Base-by-base conservation (phyloP, 92 coral and sea anemone genomes). In the Siderastrea radians region DNA sequence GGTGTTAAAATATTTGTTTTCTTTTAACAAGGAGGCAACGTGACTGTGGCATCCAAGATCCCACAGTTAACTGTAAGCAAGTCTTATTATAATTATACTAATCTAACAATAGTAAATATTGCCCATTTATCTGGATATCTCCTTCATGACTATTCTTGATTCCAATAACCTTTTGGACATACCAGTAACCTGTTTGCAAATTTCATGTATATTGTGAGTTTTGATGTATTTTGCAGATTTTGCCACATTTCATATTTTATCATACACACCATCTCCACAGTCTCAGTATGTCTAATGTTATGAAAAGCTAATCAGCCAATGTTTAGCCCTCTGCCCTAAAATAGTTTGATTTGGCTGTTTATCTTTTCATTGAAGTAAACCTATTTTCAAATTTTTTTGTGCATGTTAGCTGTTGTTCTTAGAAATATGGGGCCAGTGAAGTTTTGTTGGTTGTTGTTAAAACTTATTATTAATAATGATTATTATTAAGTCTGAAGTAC, bases 291-390 rank as follows among this genome's bases (percentile, higher is more conserved):
- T 61, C 13, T 14, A 26, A 5, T 58, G 50, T 19, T 16, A 47
- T 76, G 68, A 46, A 61, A 78, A 78, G 82, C 66, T 78, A 61
- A 59, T 43, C 72, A 78, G 82, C 72, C 82, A 62, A 10, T 47
- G 4, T 10, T 48, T 46, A 78, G 82, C 72, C 82, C 82, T 78
- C 82, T 62, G 71, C 72, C 82, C 49, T 59, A 17, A 62, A 19
- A 46, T 5, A 47, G 49, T 7, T 14, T 61, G 16, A 78, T 48
- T 55, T 78, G 82, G 82, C 71, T 78, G 82, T 49, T 62, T 62
- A 61, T 78, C 82, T 78, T 76, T 76, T 76, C 51, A 44, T 12
- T 15, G 7, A 51, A 73, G 57, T 16, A 49, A 50, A 4, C 16
- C 78, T 74, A 7, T 12, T 15, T 45, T 52, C 19, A n/a, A 61